Conservation (phyloP, 2,113 vertebrate genomes). For the Nansenia antarctica region DNA sequence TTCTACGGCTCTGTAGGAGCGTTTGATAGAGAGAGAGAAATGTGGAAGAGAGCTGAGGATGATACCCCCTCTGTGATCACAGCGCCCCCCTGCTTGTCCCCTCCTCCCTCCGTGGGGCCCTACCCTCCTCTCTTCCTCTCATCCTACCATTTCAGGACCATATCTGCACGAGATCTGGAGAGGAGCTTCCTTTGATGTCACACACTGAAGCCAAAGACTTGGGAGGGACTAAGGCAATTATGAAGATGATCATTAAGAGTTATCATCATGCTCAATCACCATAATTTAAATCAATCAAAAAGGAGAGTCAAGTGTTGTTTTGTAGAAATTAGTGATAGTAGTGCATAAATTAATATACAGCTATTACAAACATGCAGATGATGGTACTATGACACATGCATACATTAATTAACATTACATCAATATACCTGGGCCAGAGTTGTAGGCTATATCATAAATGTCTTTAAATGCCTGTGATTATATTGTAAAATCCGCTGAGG, state of each 20-base stretch:
- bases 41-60: constrained; percentile 51
- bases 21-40: constrained; percentile 26
- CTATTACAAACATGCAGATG: too few species aligned
- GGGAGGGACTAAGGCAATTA: too few species aligned
- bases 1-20: constrained; percentile 51
- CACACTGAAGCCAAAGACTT: neutral
- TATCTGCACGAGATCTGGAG: constrained; percentile 73
- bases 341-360: too few species aligned
- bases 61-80: constrained; percentile 75
- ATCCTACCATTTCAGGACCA: constrained; percentile 67
- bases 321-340: too few species aligned
- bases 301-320: too few species aligned
- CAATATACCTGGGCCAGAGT: too few species aligned
- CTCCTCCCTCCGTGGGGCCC: constrained; percentile 60
- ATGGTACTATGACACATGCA: too few species aligned
- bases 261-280: neutral
- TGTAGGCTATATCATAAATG: too few species aligned
- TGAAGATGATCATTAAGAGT: neutral
- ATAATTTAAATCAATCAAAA: too few species aligned
- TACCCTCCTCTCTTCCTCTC: constrained; percentile 64
- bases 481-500: too few species aligned
- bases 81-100: constrained; percentile 68
- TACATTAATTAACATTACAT: too few species aligned
- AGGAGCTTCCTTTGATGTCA: constrained; percentile 64
- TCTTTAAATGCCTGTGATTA: too few species aligned